phyloP scores from a whole-genome alignment of 1,140 invertebrate species.

The Cardiocondyla obscurior region DNA sequence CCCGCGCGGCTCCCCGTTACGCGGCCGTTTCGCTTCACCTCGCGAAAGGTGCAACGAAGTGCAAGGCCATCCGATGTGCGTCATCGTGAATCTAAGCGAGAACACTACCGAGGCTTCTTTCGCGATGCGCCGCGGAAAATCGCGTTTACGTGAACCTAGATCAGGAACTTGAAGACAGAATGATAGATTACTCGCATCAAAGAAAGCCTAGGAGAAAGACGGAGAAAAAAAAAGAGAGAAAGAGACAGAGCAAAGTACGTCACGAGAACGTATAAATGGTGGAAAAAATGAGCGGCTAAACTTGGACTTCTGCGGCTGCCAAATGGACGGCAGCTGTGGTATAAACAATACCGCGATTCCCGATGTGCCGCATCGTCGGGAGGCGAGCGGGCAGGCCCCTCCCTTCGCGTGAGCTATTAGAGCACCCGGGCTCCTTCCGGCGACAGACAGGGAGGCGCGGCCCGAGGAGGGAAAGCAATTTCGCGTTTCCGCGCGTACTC shows the following conservation, averaged over 20 bases:
- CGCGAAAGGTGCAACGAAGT: not conserved
- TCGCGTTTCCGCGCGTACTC: slow-evolving; percentile 61
- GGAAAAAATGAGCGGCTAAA: not conserved
- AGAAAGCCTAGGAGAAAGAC: not conserved
- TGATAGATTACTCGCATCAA: too few relatives aligned
- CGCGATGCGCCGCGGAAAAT: not conserved
- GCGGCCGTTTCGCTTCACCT: not conserved
- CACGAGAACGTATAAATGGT: not conserved
- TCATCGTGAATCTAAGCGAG: not conserved
- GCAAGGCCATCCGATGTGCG: not conserved
- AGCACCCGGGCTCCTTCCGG: not conserved
- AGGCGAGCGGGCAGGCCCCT: not conserved
- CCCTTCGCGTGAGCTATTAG: not conserved
- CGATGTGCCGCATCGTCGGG: too few relatives aligned
- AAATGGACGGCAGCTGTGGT: not conserved
- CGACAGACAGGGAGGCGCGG: not conserved
- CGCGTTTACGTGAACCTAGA: too few relatives aligned
- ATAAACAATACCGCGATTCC: not conserved
- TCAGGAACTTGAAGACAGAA: too few relatives aligned
- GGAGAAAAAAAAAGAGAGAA: too few relatives aligned
- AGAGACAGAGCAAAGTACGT: not conserved
- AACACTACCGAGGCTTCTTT: not conserved
- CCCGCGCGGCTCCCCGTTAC: too few relatives aligned
- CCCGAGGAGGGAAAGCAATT: not conserved
- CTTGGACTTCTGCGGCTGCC: not conserved